Base-by-base conservation (phyloP, 2,888 invertebrate species). In the Gastrophysa polygoni region DNA sequence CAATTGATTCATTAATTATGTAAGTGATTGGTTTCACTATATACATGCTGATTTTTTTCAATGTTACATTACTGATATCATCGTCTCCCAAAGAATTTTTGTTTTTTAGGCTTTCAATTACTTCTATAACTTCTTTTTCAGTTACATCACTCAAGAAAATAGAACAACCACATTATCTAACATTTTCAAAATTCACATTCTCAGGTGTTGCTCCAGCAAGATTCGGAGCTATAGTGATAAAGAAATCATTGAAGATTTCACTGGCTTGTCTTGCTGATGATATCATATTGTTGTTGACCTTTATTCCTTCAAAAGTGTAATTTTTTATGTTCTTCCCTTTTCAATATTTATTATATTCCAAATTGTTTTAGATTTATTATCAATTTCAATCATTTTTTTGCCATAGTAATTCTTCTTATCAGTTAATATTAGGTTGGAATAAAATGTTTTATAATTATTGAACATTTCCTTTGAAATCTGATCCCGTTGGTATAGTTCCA, bases 101-200 rank as follows among this genome's bases (percentile, higher is more conserved):
- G 18, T 47, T 47, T 18, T 47, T 47, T n/a, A 47, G n/a, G 24
- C 47, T 47, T 47, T 20, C 18, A 47, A n/a, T n/a, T n/a, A n/a
- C n/a, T n/a, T n/a, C n/a, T n/a, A n/a, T n/a, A n/a, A 47, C 17
- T 47, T 47, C 18, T 18, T 17, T 47, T 17, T 2, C 5, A n/a
- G 18, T 18, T 47, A 18, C 47, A 10, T 47, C 47, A 20, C 17
- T 21, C n/a, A 47, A 4, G 18, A 17, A 47, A 47, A 47, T 47
- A 21, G 47, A 47, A 47, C 18, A 6, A 16, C 4, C 3, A 18
- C 29, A 32, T 32, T 32, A 6, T 8, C 10, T 8, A 32, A 32
- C 29, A 32, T 10, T 32, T 8, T 10, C 29, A 8, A 8, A 32
- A 32, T 32, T 32, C 1, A 32, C 29, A 32, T 32, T 32, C 1